Evolutionary conservation across 2,113 vertebrate genomes (phyloP).

Genomic region (Scomber japonicus): DNA sequence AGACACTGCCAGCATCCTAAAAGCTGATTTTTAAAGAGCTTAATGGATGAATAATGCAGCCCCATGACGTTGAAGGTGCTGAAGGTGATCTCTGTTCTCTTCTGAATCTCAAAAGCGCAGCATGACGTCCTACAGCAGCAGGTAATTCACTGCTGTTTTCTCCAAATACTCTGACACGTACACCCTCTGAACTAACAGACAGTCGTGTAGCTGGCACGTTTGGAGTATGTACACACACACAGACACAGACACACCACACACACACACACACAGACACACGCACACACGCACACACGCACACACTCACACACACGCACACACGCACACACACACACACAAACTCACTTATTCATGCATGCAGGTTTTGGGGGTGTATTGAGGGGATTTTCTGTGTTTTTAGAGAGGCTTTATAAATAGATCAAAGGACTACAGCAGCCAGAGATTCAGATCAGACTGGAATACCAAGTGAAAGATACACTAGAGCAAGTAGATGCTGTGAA

Average conservation of each 20-base stretch:
- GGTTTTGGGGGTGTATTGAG: constrained; percentile 44
- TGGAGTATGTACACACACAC: constrained; percentile 24
- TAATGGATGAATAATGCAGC: constrained; percentile 68
- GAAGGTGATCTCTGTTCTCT: constrained; percentile 11
- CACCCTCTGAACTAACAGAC: background rate
- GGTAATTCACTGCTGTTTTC: background rate
- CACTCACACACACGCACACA: constrained; percentile 17
- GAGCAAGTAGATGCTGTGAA: constrained; percentile 37
- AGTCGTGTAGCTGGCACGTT: constrained; percentile 16
- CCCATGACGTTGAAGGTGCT: constrained; percentile 6
- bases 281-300: constrained; percentile 3
- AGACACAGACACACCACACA: constrained; percentile 10
- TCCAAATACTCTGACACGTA: constrained; percentile 20
- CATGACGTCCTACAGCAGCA: constrained; percentile 1
- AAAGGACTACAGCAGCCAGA: constrained; percentile 60
- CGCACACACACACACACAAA: constrained; percentile 5
- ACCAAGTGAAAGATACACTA: constrained; percentile 54
- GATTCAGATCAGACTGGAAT: constrained; percentile 63
- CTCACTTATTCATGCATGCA: constrained; percentile 50
- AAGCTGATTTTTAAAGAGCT: constrained; percentile 42
- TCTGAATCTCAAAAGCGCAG: constrained; percentile 19
- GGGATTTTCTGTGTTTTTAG: constrained; percentile 64
- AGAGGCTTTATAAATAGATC: constrained; percentile 75
- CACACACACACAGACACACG: background rate
- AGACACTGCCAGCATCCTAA: constrained; percentile 27